Evolutionary conservation across 2,797 vertebrate species (phyloP).

Genomic region (Cryptoblepharus egeriae): DNA sequence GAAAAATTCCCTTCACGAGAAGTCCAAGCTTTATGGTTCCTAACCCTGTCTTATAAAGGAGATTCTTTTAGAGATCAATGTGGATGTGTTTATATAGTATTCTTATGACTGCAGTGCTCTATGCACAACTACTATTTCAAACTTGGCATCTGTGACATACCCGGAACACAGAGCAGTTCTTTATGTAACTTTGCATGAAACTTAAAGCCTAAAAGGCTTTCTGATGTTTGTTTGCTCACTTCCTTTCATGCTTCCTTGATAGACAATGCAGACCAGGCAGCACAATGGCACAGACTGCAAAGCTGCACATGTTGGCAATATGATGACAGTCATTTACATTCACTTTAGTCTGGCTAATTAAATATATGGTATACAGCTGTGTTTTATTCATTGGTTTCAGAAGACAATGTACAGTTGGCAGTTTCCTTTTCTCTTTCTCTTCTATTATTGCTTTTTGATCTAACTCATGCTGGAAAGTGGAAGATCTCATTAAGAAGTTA

Average conservation of each 20-base stretch:
- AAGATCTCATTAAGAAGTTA: background rate
- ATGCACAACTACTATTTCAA: background rate
- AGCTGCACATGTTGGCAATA: background rate
- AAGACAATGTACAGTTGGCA: background rate
- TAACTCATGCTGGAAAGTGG: background rate
- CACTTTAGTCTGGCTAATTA: background rate
- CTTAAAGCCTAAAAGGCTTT: background rate
- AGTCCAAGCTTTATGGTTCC: no score
- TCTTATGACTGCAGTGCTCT: background rate
- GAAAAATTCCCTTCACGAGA: no score
- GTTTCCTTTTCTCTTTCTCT: background rate
- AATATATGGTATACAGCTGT: conserved; percentile 4
- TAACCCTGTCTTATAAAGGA: no score
- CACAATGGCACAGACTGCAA: background rate
- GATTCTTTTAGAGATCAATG: no score
- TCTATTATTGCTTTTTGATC: background rate
- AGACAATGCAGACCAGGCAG: background rate
- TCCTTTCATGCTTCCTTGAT: background rate
- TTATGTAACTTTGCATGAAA: background rate
- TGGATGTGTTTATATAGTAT: background rate
- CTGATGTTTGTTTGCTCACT: background rate
- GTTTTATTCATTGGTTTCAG: conserved; percentile 8
- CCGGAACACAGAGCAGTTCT: background rate
- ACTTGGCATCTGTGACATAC: background rate
- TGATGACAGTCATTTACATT: background rate